phyloP scores from a whole-genome alignment of 23 tunicate genomes.

The Ciona savignyi region DNA sequence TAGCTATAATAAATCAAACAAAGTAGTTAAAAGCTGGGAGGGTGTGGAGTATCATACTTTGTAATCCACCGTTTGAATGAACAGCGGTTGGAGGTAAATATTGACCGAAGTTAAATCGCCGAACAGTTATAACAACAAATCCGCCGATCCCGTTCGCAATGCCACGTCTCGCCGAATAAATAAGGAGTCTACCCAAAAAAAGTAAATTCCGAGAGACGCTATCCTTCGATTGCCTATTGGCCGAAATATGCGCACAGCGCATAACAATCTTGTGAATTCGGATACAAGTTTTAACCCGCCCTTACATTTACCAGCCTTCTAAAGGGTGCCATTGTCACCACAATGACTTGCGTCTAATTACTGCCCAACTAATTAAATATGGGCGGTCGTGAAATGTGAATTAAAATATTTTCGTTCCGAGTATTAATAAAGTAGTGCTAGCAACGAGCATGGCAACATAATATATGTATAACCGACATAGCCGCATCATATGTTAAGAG shows the following conservation, averaged over 20 bases:
- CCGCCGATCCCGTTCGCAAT: not conserved
- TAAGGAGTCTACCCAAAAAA: not conserved
- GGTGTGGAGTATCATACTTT: not conserved
- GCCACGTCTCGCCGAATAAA: not conserved
- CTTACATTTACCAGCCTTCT: not conserved
- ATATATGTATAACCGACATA: too few species aligned
- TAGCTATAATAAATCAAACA: too few species aligned
- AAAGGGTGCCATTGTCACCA: not conserved
- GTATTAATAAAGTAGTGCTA: too few species aligned
- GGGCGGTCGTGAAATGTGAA: too few species aligned
- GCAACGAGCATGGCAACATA: too few species aligned
- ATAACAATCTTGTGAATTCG: not conserved
- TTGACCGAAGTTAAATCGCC: conserved; percentile 1
- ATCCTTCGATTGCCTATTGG: conserved; percentile 4
- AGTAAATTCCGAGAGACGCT: conserved; percentile 1
- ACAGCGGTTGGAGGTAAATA: conserved; percentile 14
- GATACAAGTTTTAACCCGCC: conserved; percentile 1
- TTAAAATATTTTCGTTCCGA: too few species aligned
- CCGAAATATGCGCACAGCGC: not conserved
- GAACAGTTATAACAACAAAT: not conserved
- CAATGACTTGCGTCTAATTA: not conserved
- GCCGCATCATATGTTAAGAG: too few species aligned
- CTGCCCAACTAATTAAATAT: too few species aligned
- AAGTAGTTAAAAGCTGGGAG: too few species aligned
- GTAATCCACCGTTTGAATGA: not conserved